A percentile compares a stretch with the other conserved stretches of the same genome.
phyloP scores from a whole-genome alignment of 2,113 vertebrate genomes.

The Scopus umbretta region DNA sequence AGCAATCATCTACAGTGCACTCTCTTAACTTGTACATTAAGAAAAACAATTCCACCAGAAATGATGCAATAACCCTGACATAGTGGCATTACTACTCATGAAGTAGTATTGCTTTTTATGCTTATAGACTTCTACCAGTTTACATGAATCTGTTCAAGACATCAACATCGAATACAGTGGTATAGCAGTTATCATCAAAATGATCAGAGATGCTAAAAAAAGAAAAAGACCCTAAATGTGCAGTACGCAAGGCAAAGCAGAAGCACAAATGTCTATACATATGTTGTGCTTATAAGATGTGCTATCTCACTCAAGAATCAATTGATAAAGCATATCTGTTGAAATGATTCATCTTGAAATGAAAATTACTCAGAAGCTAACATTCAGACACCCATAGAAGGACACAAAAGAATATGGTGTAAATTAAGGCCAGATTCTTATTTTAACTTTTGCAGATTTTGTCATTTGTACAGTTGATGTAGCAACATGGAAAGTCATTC shows the following conservation, averaged over 20 bases:
- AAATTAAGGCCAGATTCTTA: not conserved
- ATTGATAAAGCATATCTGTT: not conserved
- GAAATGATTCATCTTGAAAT: not conserved
- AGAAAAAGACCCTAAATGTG: not conserved
- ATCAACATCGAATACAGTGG: not conserved
- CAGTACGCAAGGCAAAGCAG: not conserved
- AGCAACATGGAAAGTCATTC: not conserved
- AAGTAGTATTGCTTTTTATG: constrained; percentile 49
- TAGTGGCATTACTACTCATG: constrained; percentile 24
- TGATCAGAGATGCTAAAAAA: not conserved
- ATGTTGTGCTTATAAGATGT: not conserved
- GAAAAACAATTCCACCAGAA: constrained; percentile 36
- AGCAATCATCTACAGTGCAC: not conserved
- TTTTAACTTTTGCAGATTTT: not conserved
- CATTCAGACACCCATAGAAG: not conserved
- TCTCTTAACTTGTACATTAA: constrained; percentile 15
- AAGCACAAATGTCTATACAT: not conserved
- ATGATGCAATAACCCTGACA: constrained; percentile 19
- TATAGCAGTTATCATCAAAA: not conserved
- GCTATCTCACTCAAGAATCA: not conserved
- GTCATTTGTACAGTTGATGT: not conserved
- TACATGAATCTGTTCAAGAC: constrained; percentile 8
- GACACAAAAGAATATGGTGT: not conserved
- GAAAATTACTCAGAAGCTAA: not conserved
- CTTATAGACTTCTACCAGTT: constrained; percentile 11